Base-by-base conservation (phyloP, 1,140 invertebrate species). In the Hestina assimilis region DNA sequence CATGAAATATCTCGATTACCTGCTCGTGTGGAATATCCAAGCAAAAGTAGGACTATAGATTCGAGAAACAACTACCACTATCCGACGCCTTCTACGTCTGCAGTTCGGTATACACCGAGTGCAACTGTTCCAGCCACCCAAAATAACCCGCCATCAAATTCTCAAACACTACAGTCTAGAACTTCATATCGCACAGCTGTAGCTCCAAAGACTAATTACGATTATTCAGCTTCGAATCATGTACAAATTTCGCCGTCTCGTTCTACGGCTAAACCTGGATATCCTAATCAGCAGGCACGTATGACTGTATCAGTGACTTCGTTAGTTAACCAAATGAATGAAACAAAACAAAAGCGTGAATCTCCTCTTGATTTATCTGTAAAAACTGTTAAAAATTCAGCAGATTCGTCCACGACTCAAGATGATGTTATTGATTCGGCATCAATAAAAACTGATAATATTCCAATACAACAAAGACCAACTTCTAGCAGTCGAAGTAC, bases 291-390 rank as follows among this genome's bases (percentile, higher is more conserved):
- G 63, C 83, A 86, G 50, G 66, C 79, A 19, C 72, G 85, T 19
- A 81, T 85, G 83, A 89, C 89, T 8, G 87, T 89, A 7, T 87
- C 89, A 20, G 89, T 89, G 2, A 89, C 87, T 2, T 76, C 83
- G 14, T 48, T 89, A 41, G 87, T 89, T 17, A 83, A 89, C 70
- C 73, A 89, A 83, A 85, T 89, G 83, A 89, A 88, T 61, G 76
- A 83, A 66, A 78, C 74, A 38, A 81, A 87, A 71, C 83, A 84
- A 43, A 94, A 92, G 77, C 89, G 92, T 24, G 93, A 95, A 72
- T 95, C 94, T 0, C 95, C 95, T 0, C 75, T 96, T 35, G 95
- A 96, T 82, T 87, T 96, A 8, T 96, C 95, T 0, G 94, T 96
- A 24, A 96, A 96, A 75, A 96, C 95, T 0, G 93, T 96, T 0